Percentiles rank a stretch among this genome's conserved stretches.
These are phyloP conservation scores for Microcebus murinus DNA, from an alignment of 2,113 vertebrate genomes.

Conservation along the genomic window DNA sequence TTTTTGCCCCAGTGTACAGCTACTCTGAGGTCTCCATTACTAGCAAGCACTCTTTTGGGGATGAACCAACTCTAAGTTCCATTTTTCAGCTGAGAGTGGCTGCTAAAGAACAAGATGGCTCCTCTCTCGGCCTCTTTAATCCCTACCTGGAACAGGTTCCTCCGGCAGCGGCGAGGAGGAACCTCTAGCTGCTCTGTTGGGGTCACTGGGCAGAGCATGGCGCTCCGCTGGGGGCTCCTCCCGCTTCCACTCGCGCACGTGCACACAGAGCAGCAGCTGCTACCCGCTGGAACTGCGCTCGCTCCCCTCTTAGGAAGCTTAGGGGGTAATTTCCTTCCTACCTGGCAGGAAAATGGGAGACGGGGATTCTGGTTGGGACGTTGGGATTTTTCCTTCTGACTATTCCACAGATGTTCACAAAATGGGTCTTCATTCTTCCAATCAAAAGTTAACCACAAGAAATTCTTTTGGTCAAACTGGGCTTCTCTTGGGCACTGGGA, in stretches of 20 bases:
- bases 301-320: background rate
- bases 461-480: too few relatives aligned
- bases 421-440: background rate
- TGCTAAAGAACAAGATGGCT: background rate
- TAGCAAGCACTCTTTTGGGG: background rate
- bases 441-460: background rate
- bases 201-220: background rate
- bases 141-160: background rate
- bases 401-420: background rate
- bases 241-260: too few relatives aligned
- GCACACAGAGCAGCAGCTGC: background rate
- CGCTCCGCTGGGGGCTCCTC: background rate
- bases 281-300: fast-evolving
- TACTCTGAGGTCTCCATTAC: background rate
- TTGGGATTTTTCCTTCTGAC: background rate
- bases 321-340: background rate
- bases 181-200: background rate
- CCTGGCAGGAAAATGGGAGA: background rate
- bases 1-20: background rate
- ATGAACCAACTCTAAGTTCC: background rate
- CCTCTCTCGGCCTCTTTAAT: background rate
- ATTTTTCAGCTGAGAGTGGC: background rate
- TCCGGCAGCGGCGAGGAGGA: background rate
- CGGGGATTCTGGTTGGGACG: background rate
- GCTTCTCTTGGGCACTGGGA: background rate